phyloP scores from a whole-genome alignment of 2,113 vertebrate genomes.

The Bubo blakistoni region DNA sequence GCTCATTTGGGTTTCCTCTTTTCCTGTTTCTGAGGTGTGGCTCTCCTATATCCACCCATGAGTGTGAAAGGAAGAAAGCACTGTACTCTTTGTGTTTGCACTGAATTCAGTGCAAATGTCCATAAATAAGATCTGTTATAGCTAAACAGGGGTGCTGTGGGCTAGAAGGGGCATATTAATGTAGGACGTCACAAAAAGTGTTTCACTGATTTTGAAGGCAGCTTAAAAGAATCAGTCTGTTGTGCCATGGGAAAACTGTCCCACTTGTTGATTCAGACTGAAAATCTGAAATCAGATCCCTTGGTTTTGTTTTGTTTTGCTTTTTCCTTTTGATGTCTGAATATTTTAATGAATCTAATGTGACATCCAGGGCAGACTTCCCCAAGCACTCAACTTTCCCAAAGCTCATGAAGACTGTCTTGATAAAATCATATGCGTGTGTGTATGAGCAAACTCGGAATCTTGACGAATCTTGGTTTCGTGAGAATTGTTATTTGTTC shows the following conservation, averaged over 20 bases:
- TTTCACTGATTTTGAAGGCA: background rate
- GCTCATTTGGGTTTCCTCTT: background rate
- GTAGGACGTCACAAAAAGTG: background rate
- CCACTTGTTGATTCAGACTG: background rate
- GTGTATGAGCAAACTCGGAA: background rate
- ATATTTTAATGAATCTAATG: background rate
- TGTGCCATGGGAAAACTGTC: background rate
- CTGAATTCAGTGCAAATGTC: background rate
- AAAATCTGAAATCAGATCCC: background rate
- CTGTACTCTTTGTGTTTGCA: background rate
- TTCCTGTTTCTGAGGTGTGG: background rate
- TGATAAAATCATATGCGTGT: background rate
- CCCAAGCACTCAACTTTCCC: background rate
- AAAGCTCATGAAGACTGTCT: background rate
- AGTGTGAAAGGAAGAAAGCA: background rate
- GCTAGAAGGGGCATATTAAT: fast-evolving
- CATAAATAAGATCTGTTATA: fast-evolving
- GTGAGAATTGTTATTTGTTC: background rate
- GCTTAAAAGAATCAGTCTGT: background rate
- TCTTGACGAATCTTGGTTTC: background rate
- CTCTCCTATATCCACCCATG: background rate
- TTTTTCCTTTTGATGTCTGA: background rate
- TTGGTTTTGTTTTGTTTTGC: background rate
- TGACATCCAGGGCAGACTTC: background rate
- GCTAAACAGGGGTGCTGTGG: background rate